These are phyloP conservation scores for Tetrao urogallus DNA, from an alignment of 2,113 vertebrate genomes.

Conservation along the genomic window DNA sequence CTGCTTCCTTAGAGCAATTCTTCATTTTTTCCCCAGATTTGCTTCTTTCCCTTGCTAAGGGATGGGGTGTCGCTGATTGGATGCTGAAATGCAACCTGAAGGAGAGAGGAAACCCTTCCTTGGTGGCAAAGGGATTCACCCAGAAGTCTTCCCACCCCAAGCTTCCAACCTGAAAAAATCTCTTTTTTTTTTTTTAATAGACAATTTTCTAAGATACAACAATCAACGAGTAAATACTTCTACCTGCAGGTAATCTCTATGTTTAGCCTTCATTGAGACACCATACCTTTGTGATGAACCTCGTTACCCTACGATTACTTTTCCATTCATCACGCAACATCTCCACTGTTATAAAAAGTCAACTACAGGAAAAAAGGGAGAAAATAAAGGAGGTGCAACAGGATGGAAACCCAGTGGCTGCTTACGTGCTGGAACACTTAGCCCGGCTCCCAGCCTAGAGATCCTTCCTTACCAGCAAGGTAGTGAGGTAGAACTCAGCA, in stretches of 20 bases:
- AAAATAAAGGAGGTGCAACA: background rate
- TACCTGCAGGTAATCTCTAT: conserved; percentile 23
- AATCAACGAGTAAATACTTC: conserved; percentile 24
- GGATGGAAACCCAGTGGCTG: background rate
- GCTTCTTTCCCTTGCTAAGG: background rate
- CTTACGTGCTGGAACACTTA: accelerated
- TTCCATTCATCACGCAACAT: background rate
- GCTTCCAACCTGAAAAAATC: background rate
- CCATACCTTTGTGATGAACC: background rate
- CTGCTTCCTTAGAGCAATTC: background rate
- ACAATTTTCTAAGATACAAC: conserved; percentile 27
- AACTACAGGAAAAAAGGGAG: background rate
- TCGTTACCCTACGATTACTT: background rate
- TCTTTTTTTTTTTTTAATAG: background rate
- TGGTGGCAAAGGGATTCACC: accelerated
- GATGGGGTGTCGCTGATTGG: background rate
- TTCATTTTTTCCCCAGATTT: background rate
- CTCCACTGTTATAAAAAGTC: background rate
- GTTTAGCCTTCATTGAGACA: conserved; percentile 39
- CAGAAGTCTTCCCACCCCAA: background rate
- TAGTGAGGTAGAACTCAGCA: background rate
- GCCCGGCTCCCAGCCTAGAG: background rate
- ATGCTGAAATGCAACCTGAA: background rate
- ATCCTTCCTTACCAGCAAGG: background rate
- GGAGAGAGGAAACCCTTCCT: background rate